Evolutionary conservation across 2,113 vertebrate genomes (phyloP).

Genomic region (Murina feae): DNA sequence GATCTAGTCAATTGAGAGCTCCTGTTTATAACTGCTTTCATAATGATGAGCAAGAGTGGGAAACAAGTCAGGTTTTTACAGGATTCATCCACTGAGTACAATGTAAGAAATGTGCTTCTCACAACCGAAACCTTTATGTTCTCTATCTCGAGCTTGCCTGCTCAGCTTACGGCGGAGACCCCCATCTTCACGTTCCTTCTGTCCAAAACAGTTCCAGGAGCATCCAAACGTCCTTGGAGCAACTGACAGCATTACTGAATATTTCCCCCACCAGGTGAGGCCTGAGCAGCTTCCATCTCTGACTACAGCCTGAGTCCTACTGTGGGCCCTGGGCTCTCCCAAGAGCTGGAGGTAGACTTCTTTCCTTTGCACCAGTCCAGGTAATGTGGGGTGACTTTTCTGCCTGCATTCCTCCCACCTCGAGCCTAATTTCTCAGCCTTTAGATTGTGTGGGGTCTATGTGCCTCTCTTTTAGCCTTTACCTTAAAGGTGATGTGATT

Average conservation of each 20-base stretch:
- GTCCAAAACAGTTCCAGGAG: neutral
- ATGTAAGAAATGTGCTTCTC: neutral
- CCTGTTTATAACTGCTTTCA: neutral
- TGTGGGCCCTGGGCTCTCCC: neutral
- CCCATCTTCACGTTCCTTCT: neutral
- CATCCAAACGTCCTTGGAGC: neutral
- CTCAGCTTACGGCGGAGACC: neutral
- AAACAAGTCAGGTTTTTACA: neutral
- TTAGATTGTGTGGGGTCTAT: neutral
- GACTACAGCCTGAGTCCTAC: neutral
- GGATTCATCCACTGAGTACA: neutral
- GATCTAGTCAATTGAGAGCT: neutral
- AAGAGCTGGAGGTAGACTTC: neutral
- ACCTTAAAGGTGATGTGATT: neutral
- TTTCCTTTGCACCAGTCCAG: neutral
- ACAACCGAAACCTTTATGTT: neutral
- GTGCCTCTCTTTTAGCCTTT: neutral
- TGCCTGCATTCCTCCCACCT: neutral
- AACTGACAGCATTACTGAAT: neutral
- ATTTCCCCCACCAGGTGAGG: neutral
- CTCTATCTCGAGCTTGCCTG: neutral
- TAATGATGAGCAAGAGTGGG: neutral
- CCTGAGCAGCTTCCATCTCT: neutral
- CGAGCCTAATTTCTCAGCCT: neutral
- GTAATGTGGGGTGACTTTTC: neutral